Conservation (phyloP, 2,888 invertebrate genomes). For the Andricus curvator region DNA sequence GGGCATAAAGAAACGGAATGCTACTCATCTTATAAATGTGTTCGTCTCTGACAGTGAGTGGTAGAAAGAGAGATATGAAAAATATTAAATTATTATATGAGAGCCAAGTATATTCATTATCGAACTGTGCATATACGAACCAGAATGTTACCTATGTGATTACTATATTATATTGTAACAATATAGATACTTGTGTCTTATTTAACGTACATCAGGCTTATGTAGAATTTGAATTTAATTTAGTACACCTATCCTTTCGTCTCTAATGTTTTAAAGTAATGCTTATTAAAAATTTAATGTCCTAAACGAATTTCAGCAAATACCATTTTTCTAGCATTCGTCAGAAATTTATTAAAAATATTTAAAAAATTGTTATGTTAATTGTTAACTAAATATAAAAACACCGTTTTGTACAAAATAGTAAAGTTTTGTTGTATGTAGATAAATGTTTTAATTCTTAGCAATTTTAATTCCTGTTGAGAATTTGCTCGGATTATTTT, state of each 20-base stretch:
- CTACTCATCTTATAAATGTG: constrained; percentile 30
- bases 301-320: background rate
- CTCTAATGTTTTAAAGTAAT: background rate
- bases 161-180: constrained; percentile 39
- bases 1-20: constrained; percentile 10
- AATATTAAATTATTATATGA: constrained; percentile 33
- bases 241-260: background rate
- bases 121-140: constrained; percentile 30
- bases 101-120: constrained; percentile 34
- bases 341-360: background rate
- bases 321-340: background rate
- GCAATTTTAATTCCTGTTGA: no score
- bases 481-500: no score
- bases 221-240: background rate
- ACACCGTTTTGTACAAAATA: no score
- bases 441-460: no score
- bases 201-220: background rate
- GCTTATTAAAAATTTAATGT: no score
- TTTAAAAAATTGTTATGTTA: background rate
- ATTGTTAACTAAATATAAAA: background rate
- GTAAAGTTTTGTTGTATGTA: no score
- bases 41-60: background rate
- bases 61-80: constrained; percentile 22
- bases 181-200: constrained; percentile 21
- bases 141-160: constrained; percentile 40